Evolutionary conservation across 2,113 vertebrate species (phyloP).

Genomic region (Pampusana beccarii): DNA sequence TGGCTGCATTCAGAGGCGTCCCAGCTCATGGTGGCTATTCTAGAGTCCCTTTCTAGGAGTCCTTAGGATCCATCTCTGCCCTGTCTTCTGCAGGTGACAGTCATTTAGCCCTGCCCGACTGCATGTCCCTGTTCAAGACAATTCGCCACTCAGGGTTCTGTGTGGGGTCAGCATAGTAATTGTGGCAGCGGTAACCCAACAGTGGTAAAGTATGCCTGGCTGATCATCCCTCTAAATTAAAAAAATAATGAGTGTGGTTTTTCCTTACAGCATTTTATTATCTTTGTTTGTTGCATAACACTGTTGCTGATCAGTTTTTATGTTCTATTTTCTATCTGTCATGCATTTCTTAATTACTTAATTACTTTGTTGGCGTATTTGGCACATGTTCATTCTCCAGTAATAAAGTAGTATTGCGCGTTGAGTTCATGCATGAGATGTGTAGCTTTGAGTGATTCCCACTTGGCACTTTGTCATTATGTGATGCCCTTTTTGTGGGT

Average conservation of each 20-base stretch:
- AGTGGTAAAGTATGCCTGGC: background rate
- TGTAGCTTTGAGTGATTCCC: background rate
- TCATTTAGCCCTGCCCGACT: background rate
- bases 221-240: background rate
- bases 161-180: background rate
- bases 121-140: background rate
- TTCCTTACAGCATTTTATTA: background rate
- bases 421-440: background rate
- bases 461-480: background rate
- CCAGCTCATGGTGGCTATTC: background rate
- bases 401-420: background rate
- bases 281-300: background rate
- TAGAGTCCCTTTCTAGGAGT: background rate
- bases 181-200: background rate
- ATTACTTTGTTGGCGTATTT: background rate
- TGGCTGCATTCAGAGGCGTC: background rate
- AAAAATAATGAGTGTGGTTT: background rate
- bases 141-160: fast-evolving
- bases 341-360: background rate
- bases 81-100: background rate
- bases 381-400: background rate
- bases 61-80: background rate
- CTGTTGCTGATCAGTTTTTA: background rate
- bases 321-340: background rate
- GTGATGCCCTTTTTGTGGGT: background rate